A percentile compares a stretch with the other conserved stretches of the same genome.
Evolutionary conservation across 2,113 vertebrate species (phyloP).

Genomic region (Ginglymostoma cirratum): DNA sequence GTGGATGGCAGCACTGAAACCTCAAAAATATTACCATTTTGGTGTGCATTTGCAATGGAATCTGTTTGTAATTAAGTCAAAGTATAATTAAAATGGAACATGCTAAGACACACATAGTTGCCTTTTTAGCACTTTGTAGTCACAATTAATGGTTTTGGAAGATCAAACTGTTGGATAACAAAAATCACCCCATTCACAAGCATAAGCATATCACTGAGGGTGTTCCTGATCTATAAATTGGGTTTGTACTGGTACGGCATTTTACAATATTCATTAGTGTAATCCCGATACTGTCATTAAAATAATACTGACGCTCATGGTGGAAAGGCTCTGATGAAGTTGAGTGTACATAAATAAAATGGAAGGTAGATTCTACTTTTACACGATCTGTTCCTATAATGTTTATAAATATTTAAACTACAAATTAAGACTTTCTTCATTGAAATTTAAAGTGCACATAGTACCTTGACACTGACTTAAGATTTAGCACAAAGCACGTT

Average conservation of each 20-base stretch:
- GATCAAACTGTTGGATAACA: not conserved
- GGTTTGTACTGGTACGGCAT: not conserved
- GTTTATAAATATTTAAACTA: not conserved
- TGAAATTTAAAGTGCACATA: not conserved
- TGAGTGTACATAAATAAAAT: not conserved
- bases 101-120: not conserved
- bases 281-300: not conserved
- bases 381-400: not conserved
- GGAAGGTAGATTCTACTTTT: not conserved
- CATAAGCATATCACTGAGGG: not conserved
- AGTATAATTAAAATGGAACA: not conserved
- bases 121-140: not conserved
- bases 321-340: not conserved
- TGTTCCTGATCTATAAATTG: not conserved
- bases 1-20: slow-evolving; percentile 25
- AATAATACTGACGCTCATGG: not conserved
- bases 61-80: not conserved
- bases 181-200: slow-evolving; percentile 2
- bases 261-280: not conserved
- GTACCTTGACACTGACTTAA: not conserved
- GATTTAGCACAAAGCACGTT: not conserved
- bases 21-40: not conserved
- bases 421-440: not conserved
- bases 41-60: not conserved
- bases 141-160: slow-evolving; percentile 18